A percentile compares a stretch with the other conserved stretches of the same genome.
phyloP scores from a whole-genome alignment of 2,797 vertebrate genomes.

The Megaceryle alcyon region DNA sequence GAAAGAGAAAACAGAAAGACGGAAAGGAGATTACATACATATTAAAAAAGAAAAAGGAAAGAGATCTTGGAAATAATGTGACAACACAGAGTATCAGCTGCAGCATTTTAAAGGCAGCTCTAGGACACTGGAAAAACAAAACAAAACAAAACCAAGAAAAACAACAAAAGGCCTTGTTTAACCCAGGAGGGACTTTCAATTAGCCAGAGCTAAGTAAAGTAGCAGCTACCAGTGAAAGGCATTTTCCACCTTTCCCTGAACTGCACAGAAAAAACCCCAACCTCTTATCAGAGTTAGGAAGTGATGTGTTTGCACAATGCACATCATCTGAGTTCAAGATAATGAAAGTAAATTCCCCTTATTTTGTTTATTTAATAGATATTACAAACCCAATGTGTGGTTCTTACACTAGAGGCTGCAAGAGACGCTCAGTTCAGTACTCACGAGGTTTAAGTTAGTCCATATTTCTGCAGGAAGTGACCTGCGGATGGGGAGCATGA shows the following conservation, averaged over 20 bases:
- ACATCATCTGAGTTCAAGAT: slow-evolving; percentile 38
- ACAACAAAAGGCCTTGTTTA: slow-evolving; percentile 31
- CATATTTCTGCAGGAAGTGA: slow-evolving; percentile 99
- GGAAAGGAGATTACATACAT: slow-evolving; percentile 17
- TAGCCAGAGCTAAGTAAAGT: slow-evolving; percentile 14
- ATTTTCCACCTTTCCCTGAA: slow-evolving; percentile 65
- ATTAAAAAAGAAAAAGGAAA: slow-evolving; percentile 15
- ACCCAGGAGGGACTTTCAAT: slow-evolving; percentile 20
- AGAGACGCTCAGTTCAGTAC: slow-evolving; percentile 95
- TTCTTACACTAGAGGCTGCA: slow-evolving; percentile 86
- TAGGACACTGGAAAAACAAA: slow-evolving; percentile 4
- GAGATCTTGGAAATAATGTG: slow-evolving; percentile 23
- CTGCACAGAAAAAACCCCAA: slow-evolving; percentile 8
- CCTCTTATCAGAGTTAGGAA: slow-evolving; percentile 43
- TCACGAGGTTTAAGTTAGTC: slow-evolving; percentile 99
- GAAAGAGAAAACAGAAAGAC: slow-evolving; percentile 33
- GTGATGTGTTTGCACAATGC: slow-evolving; percentile 62
- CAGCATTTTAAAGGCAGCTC: slow-evolving; percentile 56
- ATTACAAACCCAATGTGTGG: slow-evolving; percentile 81
- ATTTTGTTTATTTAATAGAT: slow-evolving; percentile 70
- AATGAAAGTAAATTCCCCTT: slow-evolving; percentile 59
- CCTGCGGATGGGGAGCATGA: slow-evolving; percentile 99
- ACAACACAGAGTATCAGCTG: slow-evolving; percentile 52
- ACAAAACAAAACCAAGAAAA: not conserved
- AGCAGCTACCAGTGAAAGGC: slow-evolving; percentile 56